Evolutionary conservation across 2,797 vertebrate species (phyloP).

Genomic region (Lacerta bilineata): DNA sequence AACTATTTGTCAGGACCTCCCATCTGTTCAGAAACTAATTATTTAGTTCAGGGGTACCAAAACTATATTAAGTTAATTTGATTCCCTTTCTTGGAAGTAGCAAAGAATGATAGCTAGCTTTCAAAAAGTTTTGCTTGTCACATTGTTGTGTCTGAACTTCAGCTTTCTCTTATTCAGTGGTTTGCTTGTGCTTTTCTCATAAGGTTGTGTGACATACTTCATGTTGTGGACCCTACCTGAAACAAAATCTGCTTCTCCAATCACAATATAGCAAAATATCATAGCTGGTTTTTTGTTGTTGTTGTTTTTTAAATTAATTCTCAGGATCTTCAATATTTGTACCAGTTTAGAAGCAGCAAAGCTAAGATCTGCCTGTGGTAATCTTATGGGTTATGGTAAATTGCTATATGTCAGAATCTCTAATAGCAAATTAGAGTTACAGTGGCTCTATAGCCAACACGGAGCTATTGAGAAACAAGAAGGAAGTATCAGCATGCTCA

Average conservation of each 20-base stretch:
- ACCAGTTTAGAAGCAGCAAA: neutral
- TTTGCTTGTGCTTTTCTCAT: neutral
- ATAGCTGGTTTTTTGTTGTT: neutral
- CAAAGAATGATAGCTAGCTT: neutral
- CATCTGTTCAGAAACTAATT: neutral
- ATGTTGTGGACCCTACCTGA: neutral
- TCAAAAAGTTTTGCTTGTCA: neutral
- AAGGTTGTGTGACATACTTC: neutral
- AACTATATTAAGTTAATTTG: neutral
- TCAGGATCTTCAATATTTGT: neutral
- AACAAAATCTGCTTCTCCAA: neutral
- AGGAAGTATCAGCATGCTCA: neutral
- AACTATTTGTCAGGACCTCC: neutral
- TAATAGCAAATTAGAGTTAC: neutral
- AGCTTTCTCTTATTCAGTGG: neutral
- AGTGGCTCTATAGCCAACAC: neutral
- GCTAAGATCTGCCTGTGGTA: neutral
- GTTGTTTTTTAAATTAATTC: neutral
- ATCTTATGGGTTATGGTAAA: neutral
- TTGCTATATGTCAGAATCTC: neutral
- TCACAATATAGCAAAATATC: neutral
- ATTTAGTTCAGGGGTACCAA: neutral
- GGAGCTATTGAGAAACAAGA: neutral
- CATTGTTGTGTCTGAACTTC: neutral
- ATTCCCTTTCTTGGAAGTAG: neutral